Base-by-base conservation (phyloP, 2,888 invertebrate species). In the Geophilus truncorum region DNA sequence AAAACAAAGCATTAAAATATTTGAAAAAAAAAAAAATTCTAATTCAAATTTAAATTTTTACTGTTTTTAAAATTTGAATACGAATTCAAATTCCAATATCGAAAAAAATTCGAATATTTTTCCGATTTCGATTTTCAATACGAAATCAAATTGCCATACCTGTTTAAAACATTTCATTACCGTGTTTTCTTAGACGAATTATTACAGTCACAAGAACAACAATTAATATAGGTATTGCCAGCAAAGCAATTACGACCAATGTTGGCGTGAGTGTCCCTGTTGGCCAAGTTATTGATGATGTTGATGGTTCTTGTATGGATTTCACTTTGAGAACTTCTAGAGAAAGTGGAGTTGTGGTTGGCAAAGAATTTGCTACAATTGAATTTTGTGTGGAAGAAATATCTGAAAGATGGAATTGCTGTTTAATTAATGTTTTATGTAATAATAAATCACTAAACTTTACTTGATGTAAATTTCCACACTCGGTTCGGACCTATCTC, bases 401-500 rank as follows among this genome's bases (percentile, higher is more conserved):
- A 1, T 76, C 76, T 28, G 76, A 25, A 57, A 9, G 4, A 51
- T 9, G n/a, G n/a, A n/a, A n/a, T n/a, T n/a, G n/a, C n/a, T n/a
- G n/a, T n/a, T n/a, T n/a, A n/a, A n/a, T n/a, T n/a, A n/a, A n/a
- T n/a, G n/a, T n/a, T n/a, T n/a, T n/a, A n/a, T n/a, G n/a, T n/a
- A n/a, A n/a, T n/a, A n/a, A n/a, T n/a, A n/a, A n/a, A n/a, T n/a
- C n/a, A n/a, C n/a, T n/a, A n/a, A n/a, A n/a, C n/a, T n/a, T n/a
- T 21, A 28, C 70, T 25, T 25, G 70, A 70, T n/a, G 28, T 57
- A 83, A 90, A 92, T 85, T 90, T 91, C 88, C 92, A 91, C 70
- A 93, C 90, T 82, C 89, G 89, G 84, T 89, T 90, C 0, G 92
- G 92, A 85, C 91, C 89, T 23, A 95, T 88, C 86, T 96, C 95